Conservation (phyloP, 2,113 vertebrate species). For the Megaceryle maxima region DNA sequence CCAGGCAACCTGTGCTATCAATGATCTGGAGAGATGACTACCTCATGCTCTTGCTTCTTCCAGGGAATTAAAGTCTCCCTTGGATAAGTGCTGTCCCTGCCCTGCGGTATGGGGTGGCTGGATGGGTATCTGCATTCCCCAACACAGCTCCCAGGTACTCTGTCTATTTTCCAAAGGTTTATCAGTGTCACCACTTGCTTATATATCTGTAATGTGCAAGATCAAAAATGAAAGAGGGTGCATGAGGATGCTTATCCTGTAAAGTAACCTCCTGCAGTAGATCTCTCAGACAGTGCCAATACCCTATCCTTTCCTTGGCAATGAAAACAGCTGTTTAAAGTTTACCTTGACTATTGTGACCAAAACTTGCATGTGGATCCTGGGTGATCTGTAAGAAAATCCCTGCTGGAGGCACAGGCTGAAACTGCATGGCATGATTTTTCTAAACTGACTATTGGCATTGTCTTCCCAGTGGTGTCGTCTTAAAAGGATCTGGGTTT, state of each 20-base stretch:
- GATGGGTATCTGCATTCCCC: neutral
- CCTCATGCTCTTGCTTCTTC: neutral
- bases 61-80: neutral
- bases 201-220: neutral
- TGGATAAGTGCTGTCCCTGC: neutral
- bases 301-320: neutral
- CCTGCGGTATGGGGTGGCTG: neutral
- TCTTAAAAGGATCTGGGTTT: neutral
- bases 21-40: neutral
- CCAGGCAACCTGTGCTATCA: neutral
- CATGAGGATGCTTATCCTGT: neutral
- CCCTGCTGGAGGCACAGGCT: neutral
- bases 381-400: neutral
- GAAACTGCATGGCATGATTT: neutral
- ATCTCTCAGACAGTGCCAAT: neutral
- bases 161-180: neutral
- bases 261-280: neutral
- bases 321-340: neutral
- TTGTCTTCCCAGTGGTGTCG: neutral
- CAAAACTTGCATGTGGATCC: neutral
- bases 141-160: neutral
- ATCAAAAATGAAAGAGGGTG: neutral
- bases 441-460: neutral
- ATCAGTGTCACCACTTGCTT: neutral
- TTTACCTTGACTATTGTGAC: neutral